phyloP scores from a whole-genome alignment of 1,140 invertebrate genomes.

The Lordiphosa stackelbergi region DNA sequence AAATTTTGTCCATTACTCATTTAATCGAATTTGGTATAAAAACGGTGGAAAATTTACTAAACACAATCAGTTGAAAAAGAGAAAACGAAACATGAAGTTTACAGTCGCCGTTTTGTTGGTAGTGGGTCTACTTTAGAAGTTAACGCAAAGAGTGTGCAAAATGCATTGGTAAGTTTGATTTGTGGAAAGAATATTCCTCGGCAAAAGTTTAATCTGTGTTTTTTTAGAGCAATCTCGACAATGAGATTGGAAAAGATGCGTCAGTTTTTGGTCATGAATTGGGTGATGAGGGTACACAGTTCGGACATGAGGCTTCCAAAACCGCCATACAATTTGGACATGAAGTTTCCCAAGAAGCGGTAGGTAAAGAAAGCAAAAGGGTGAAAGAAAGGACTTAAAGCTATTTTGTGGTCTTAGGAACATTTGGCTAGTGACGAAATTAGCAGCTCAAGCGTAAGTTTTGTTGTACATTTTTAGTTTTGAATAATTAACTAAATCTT shows the following conservation, averaged over 20 bases:
- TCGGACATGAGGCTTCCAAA: conserved; percentile 20
- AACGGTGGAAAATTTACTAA: conserved; percentile 1
- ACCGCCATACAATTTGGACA: conserved; percentile 24
- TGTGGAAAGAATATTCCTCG: background rate
- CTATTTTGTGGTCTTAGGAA: conserved; percentile 5
- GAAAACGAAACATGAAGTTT: conserved; percentile 34
- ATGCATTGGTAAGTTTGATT: conserved; percentile 17
- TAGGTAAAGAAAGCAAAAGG: background rate
- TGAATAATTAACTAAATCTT: too few species aligned
- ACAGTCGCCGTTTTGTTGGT: conserved; percentile 26
- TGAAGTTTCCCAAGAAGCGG: conserved; percentile 27
- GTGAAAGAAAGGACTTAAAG: too few species aligned
- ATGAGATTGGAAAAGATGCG: conserved; percentile 40
- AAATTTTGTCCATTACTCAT: conserved; percentile 9
- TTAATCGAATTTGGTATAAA: conserved; percentile 27
- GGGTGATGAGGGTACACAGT: conserved; percentile 19
- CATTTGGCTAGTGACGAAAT: conserved; percentile 16
- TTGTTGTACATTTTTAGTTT: too few species aligned
- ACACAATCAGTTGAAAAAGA: conserved; percentile 33
- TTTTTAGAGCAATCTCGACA: conserved; percentile 25
- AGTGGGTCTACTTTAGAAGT: conserved; percentile 21
- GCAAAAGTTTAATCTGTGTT: too few species aligned
- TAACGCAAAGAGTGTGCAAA: conserved; percentile 37
- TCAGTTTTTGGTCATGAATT: conserved; percentile 23
- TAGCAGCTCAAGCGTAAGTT: conserved; percentile 5